A percentile compares a stretch with the other conserved stretches of the same genome.
Evolutionary conservation across 2,888 invertebrate genomes (phyloP).

Genomic region (Melolontha melolontha): DNA sequence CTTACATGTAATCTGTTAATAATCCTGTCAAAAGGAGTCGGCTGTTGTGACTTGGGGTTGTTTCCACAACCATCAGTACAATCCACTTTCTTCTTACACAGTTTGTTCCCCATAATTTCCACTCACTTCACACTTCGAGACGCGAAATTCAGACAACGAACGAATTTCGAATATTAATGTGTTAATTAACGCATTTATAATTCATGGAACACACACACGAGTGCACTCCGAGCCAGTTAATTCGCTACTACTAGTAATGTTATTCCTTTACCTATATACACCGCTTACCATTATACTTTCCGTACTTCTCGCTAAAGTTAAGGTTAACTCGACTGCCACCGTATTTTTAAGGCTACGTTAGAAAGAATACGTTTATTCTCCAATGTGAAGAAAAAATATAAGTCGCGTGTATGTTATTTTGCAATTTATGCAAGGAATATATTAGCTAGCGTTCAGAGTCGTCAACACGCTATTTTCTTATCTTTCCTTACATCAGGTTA

Average conservation of each 20-base stretch:
- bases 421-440: constrained; percentile 24
- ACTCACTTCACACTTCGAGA: constrained; percentile 20
- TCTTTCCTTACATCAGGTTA: not conserved
- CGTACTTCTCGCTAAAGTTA: constrained; percentile 38
- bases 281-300: constrained; percentile 36
- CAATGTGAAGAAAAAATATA: constrained; percentile 13
- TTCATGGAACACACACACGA: constrained; percentile 35
- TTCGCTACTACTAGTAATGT: constrained; percentile 34
- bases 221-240: constrained; percentile 39
- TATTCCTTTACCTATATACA: constrained; percentile 39
- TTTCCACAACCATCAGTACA: constrained; percentile 52
- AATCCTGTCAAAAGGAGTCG: constrained; percentile 60
- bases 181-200: constrained; percentile 28
- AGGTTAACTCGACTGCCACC: constrained; percentile 39
- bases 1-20: constrained; percentile 63
- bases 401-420: constrained; percentile 20
- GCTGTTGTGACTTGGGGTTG: constrained; percentile 53
- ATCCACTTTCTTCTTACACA: constrained; percentile 62
- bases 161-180: constrained; percentile 34
- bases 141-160: constrained; percentile 29
- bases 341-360: constrained; percentile 38
- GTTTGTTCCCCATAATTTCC: constrained; percentile 60
- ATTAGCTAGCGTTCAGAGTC: constrained; percentile 21
- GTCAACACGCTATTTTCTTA: constrained; percentile 4
- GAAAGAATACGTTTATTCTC: constrained; percentile 21